Conservation (phyloP, 2,888 invertebrate genomes). For the Parnassius glacialis region DNA sequence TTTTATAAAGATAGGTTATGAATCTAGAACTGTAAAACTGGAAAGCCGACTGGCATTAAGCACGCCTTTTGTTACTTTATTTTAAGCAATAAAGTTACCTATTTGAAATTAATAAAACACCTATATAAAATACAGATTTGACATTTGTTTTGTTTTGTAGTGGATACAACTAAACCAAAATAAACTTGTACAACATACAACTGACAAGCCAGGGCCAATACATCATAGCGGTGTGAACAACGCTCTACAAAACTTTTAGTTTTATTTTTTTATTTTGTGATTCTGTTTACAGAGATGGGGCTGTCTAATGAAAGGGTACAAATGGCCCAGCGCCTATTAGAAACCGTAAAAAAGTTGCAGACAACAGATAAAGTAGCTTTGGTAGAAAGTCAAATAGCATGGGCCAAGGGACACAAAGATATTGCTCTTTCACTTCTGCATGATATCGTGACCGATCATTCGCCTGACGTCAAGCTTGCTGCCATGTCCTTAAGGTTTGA, state of each 20-base stretch:
- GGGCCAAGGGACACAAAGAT: slow-evolving; percentile 72
- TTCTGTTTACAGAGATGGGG: slow-evolving; percentile 66
- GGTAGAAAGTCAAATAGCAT: slow-evolving; percentile 67
- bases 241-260: too few species aligned
- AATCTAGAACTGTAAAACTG: neutral
- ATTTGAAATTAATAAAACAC: too few species aligned
- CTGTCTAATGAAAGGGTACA: slow-evolving; percentile 75
- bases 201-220: too few species aligned
- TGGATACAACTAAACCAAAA: too few species aligned
- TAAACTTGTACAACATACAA: too few species aligned
- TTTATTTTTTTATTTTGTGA: too few species aligned
- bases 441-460: slow-evolving; percentile 51
- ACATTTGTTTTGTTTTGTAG: too few species aligned
- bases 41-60: neutral
- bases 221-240: too few species aligned
- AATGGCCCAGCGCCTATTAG: slow-evolving; percentile 77
- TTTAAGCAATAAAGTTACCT: neutral
- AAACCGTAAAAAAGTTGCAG: slow-evolving; percentile 60
- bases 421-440: slow-evolving; percentile 68
- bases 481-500: slow-evolving; percentile 64
- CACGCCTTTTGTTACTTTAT: neutral
- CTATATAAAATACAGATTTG: too few species aligned
- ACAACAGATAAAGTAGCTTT: slow-evolving; percentile 55
- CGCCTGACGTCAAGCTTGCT: slow-evolving; percentile 47
- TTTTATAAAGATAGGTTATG: too few species aligned